Conservation (phyloP, 2,113 vertebrate genomes). For the Alces alces region DNA sequence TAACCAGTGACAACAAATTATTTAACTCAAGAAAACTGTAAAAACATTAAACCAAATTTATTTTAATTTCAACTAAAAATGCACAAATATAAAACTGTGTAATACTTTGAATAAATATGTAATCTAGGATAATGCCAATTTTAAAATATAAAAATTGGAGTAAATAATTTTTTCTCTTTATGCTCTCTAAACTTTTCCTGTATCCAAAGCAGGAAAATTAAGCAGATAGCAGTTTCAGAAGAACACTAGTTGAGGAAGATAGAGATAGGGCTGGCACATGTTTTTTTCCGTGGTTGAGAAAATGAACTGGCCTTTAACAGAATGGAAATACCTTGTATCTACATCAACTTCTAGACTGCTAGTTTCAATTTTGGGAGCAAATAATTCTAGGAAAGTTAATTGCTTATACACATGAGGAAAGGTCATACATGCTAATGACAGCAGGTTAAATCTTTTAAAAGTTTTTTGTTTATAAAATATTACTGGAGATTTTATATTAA, state of each 20-base stretch:
- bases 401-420: not conserved
- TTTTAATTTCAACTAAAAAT: conserved; percentile 17
- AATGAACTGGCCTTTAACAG: not conserved
- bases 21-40: not conserved
- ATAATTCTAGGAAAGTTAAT: conserved; percentile 64
- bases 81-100: not conserved
- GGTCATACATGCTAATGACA: conserved; percentile 21
- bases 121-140: not conserved
- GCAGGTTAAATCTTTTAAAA: conserved; percentile 36
- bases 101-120: not conserved
- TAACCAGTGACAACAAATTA: not conserved
- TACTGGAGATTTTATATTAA: not conserved
- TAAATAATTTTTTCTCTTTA: not conserved
- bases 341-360: conserved; percentile 31
- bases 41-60: not conserved
- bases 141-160: not conserved
- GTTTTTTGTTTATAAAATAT: conserved; percentile 39
- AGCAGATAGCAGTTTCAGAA: not conserved
- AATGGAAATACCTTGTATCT: not conserved
- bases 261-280: not conserved
- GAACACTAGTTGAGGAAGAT: not conserved
- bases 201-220: not conserved
- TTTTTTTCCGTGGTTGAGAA: not conserved
- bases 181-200: not conserved
- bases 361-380: conserved; percentile 54